Conservation (phyloP, 2,888 invertebrate genomes). For the Clivina fossor region DNA sequence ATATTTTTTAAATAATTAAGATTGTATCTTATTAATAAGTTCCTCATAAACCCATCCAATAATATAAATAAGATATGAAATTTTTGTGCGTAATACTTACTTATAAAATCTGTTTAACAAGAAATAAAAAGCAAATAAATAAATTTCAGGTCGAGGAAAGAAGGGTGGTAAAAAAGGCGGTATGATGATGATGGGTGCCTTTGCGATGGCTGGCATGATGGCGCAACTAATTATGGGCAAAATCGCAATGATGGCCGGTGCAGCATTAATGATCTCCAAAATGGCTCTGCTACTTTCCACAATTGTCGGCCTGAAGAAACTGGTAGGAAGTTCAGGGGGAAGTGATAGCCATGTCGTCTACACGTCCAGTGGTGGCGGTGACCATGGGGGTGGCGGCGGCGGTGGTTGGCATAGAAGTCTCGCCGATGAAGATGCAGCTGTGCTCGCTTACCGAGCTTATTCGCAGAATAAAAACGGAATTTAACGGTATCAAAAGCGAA, state of each 20-base stretch:
- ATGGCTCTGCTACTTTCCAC: constrained; percentile 64
- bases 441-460: constrained; percentile 43
- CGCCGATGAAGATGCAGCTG: constrained; percentile 34
- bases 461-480: constrained; percentile 17
- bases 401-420: constrained; percentile 54
- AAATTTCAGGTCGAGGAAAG: constrained; percentile 39
- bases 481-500: neutral
- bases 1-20: too few relatives aligned
- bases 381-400: constrained; percentile 47
- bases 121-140: neutral
- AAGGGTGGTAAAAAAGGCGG: constrained; percentile 49
- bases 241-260: constrained; percentile 67
- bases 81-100: too few relatives aligned
- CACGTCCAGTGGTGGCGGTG: constrained; percentile 50
- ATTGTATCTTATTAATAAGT: too few relatives aligned
- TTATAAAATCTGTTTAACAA: neutral
- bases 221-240: constrained; percentile 69
- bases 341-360: constrained; percentile 58
- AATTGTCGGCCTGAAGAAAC: constrained; percentile 66
- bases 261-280: constrained; percentile 67
- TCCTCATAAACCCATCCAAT: too few relatives aligned
- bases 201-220: constrained; percentile 65
- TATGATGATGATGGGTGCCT: constrained; percentile 62
- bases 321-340: constrained; percentile 55
- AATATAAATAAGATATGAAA: too few relatives aligned